Evolutionary conservation across 1,140 invertebrate species (phyloP), one percentile per base, ranked within the genome.

Genomic region (Ooceraea biroi): DNA sequence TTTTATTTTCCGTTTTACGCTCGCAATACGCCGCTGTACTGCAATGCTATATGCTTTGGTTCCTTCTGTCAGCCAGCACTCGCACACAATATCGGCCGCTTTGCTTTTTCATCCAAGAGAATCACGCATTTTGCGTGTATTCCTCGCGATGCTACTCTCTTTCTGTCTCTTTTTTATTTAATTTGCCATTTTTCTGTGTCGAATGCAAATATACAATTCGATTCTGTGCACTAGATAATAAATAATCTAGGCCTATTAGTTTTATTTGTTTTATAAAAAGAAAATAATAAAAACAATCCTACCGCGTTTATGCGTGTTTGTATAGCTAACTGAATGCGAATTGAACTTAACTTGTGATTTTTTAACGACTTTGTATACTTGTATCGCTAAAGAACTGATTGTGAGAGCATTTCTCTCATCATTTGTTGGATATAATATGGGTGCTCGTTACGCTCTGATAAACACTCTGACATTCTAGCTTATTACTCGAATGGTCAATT

Each of bases 21-120:
- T 87, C 60, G 61, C 63, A 66, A 71, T 71, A 66, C 80, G 82
- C 52, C 68, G 58, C 71, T 68, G 78, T 61, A 77, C 80, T 77
- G 73, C 66, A 87, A 84, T n/a, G n/a, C 74, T 74, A 84, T 83
- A 82, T 71, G 88, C 83, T 84, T 80, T 82, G 55, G 84, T 86
- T 90, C 87, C 83, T 90, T 85, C 58, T 61, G 89, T 90, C 89
- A 85, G 88, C 48, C 65, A 82, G 77, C 82, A 88, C 83, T 86
- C 83, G 78, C 80, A 83, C 83, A 86, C 36, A 2, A 77, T 89
- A 86, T 69, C 73, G 60, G 61, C 27, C 58, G 77, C 77, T 85
- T 78, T 86, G 74, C 77, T 77, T 69, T 85, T 78, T 88, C 83
- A 88, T 85, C 82, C 78, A 80, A 77, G 85, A 86, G 66, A 87